Base-by-base conservation (phyloP, 1,140 invertebrate species). In the Penaeus indicus region DNA sequence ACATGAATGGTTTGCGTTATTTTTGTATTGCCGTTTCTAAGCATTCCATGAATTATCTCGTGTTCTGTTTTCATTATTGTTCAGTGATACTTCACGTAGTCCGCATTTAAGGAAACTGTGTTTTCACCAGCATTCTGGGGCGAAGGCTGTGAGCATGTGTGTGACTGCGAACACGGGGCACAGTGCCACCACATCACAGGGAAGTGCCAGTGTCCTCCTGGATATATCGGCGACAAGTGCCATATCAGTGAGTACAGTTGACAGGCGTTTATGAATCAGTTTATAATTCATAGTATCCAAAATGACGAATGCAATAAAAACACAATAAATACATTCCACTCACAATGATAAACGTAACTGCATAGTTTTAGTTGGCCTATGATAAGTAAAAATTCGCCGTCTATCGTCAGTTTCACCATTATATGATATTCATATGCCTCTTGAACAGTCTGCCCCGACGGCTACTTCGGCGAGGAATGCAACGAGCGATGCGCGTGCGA, bases 381-480 rank as follows among this genome's bases (percentile, higher is more conserved):
- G 38, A 8, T 7, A 42, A 42, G 4, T 42, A 8, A 42, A 4
- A 42, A 42, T 3, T 38, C 27, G 1, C 61, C 38, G 3, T 32
- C 64, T 16, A 11, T n/a, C n/a, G 13, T 32, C 27, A 63, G 4
- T 21, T 42, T 72, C 25, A 11, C 96, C 47, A n/a, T 63, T 7
- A 62, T 25, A 4, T n/a, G 13, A 8, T 72, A 25, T 60, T 38
- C 16, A 4, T 75, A 27, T 21, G 1, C 18, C 27, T 67, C 38
- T n/a, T 18, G 32, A 78, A 93, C 96, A 64, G 94, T 97, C 89
- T 98, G 97, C 91, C 96, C 97, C 0, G 96, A 97, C 92, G 97
- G 97, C 72, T 98, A 96, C 92, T 97, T 95, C 92, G 97, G 97
- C 27, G 95, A 97, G 90, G 96, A 97, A 92, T 98, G 97, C 92